phyloP scores from a whole-genome alignment of 2,113 vertebrate genomes.

The Rhodinocichla rosea region DNA sequence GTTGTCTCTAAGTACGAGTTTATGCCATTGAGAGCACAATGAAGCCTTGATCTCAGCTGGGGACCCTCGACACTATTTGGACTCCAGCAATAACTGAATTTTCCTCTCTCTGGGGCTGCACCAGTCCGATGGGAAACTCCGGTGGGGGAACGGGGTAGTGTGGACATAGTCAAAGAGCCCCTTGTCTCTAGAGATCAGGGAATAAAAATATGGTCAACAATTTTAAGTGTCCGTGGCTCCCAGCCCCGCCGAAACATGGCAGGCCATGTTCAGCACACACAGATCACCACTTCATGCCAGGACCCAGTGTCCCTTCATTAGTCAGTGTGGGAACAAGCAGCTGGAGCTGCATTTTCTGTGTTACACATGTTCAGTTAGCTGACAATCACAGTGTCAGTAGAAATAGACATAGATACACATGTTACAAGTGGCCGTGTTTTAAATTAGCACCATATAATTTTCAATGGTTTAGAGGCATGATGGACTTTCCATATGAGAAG shows the following conservation, averaged over 20 bases:
- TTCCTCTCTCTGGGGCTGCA: background rate
- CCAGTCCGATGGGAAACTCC: background rate
- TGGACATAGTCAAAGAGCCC: background rate
- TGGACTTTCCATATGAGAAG: slow-evolving; percentile 55
- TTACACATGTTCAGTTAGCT: slow-evolving; percentile 13
- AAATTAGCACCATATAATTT: slow-evolving; percentile 48
- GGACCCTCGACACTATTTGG: background rate
- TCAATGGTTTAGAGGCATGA: slow-evolving; percentile 12
- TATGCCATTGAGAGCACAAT: background rate
- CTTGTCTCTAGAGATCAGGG: background rate
- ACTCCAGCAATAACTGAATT: background rate
- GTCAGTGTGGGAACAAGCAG: background rate
- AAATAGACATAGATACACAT: background rate
- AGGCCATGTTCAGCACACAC: background rate
- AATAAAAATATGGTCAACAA: background rate
- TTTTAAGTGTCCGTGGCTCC: fast-evolving
- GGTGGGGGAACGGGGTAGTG: fast-evolving
- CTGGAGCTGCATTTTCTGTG: background rate
- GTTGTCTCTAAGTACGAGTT: background rate
- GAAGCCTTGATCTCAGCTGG: slow-evolving; percentile 41
- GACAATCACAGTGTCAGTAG: background rate
- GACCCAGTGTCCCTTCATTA: background rate
- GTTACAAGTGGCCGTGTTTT: slow-evolving; percentile 24
- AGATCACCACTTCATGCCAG: background rate
- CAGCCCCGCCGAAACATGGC: background rate